Evolutionary conservation across 2,113 vertebrate species (phyloP), one percentile per base, ranked within the genome.

Genomic region (Larimichthys crocea): DNA sequence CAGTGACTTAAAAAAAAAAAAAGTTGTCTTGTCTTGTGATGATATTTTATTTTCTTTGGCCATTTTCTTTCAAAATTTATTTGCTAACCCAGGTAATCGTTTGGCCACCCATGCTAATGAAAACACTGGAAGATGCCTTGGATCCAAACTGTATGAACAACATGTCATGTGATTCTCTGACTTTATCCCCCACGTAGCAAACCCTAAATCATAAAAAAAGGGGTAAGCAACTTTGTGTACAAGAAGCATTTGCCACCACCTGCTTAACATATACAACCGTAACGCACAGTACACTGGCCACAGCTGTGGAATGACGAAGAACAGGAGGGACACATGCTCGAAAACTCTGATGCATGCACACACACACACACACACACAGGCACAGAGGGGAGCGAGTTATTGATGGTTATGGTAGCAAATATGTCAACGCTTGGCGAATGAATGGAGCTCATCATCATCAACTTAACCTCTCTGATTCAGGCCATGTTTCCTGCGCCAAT

Each of bases 381-480:
- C 74, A 72, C 64, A 62, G 7, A 49, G 44, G 52, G n/a, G 56
- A 72, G 72, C 29, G 77, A 86, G 70, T 79, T 86, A 83, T 79
- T 35, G 79, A 83, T 49, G 66, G 52, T 44, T 22, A 78, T 57
- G 46, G 76, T 60, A 80, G 70, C 79, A 87, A 89, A 88, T 83
- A 75, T 82, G 79, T 84, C 75, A 78, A 50, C 67, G 55, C 67
- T 49, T 3, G 3, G 16, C 19, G 76, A 80, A 79, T 76, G 82
- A 85, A 86, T 48, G 29, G 50, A 65, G 57, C 73, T 80, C 87
- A 84, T 86, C 70, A 80, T 62, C 74, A 75, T 82, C 77, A 68
- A 22, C 62, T 57, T 46, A 40, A 29, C 60, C 20, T 60, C 57
- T 44, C 14, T 29, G 60, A 83, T 79, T 71, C 61, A 17, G 68